Conservation (phyloP, 2,113 vertebrate species). For the Alethe castanea region DNA sequence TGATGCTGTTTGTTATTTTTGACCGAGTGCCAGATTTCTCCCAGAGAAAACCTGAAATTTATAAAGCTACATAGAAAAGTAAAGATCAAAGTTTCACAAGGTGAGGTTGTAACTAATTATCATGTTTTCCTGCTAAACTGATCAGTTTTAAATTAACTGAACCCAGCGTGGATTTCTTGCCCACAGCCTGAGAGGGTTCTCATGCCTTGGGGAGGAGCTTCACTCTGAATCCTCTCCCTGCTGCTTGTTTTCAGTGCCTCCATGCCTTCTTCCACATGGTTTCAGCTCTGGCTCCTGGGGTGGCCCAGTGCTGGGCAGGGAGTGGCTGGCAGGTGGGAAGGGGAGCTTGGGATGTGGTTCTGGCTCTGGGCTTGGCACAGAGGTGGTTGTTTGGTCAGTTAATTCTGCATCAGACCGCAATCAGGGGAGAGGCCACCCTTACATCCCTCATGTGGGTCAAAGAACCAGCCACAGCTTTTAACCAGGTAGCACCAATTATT, state of each 20-base stretch:
- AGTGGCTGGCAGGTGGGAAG: rapidly evolving
- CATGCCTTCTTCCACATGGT: not conserved
- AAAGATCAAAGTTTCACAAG: not conserved
- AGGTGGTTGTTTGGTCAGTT: not conserved
- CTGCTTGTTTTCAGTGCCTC: not conserved
- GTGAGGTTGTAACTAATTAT: not conserved
- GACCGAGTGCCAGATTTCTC: not conserved
- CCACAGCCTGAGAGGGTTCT: rapidly evolving
- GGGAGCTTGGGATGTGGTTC: not conserved
- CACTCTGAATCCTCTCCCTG: not conserved
- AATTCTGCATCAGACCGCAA: rapidly evolving
- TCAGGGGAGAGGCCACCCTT: not conserved
- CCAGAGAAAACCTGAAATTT: not conserved
- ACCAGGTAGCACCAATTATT: not conserved
- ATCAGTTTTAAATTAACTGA: not conserved
- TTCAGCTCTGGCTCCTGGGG: not conserved
- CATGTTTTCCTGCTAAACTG: not conserved
- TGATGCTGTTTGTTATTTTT: not conserved
- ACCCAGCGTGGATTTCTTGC: not conserved
- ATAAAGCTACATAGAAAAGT: not conserved
- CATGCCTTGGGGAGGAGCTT: not conserved
- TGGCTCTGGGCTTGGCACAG: not conserved
- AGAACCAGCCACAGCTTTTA: not conserved
- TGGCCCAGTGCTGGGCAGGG: not conserved
- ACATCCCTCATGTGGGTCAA: rapidly evolving